Evolutionary conservation across 2,113 vertebrate species (phyloP), one percentile per base, ranked within the genome.

Genomic region (Ondatra zibethicus): DNA sequence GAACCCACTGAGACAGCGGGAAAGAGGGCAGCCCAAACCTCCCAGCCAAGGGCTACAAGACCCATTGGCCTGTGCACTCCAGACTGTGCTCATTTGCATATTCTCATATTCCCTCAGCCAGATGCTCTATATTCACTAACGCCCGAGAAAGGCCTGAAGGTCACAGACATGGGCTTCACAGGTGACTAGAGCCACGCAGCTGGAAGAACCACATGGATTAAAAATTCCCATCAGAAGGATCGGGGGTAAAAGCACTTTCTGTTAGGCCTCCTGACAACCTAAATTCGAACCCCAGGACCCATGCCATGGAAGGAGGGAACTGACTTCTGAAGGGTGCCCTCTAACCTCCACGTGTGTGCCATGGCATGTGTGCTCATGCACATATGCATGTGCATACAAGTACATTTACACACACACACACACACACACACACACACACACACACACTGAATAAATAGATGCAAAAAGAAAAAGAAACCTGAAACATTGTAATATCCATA

Each of bases 1-100:
- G 75, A 5, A 29, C 29, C 42, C 31, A 10, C 58, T 36, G 63
- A 13, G 11, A 70, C 42, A 6, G 25, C 16, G 31, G 45, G 33
- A 29, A 78, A 63, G 55, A 23, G 9, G 11, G 63, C 0, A 5
- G 14, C 39, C 27, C 8, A 47, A 36, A 25, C 66, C 76, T 65
- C 7, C 29, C 6, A 1, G 39, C 5, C 5, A 13, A 1, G 47
- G 45, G 21, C 1, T 7, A 23, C 0, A 0, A 3, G n/a, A 19
- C 19, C 84, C 65, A 6, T 31, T 19, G 10, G 5, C 68, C 19
- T 5, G 36, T 0, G 3, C 3, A 0, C 1, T 9, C 27, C 50
- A 42, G 68, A 58, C n/a, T 47, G 23, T 52, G 45, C 13, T 50
- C 9, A 39, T 50, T 33, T 42, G 7, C 12, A 47, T 86, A 86